Base-by-base conservation (phyloP, 1,140 invertebrate species). In the Cotesia typhae region DNA sequence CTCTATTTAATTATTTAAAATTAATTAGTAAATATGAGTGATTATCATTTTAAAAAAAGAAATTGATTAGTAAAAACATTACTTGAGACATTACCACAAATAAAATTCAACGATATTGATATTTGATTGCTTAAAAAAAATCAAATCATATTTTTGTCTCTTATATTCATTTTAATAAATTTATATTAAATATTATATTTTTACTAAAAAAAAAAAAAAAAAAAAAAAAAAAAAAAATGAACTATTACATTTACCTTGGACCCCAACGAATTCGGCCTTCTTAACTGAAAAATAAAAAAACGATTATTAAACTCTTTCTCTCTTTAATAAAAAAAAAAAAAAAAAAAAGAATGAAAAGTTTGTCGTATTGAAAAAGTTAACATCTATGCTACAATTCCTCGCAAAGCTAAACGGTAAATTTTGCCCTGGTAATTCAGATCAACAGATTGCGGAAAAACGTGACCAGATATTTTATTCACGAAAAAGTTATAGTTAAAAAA, bases 181-280 rank as follows among this genome's bases (percentile, higher is more conserved):
- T 52, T 2, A 28, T n/a, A 52, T 63, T 57, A 14, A 5, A 57
- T 57, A 6, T 57, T 57, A 10, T 0, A 14, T 3, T 10, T 6
- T 12, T 47, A 47, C 6, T 47, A 47, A 6, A 47, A 47, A 47
- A 47, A 60, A 10, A 20, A 28, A 28, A 35, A 60, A 60, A 10
- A 60, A 9, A 35, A 28, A 1, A 2, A 60, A 20, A n/a, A n/a
- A n/a, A n/a, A n/a, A n/a, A n/a, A n/a, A n/a, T 51, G n/a, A 69
- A 38, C 14, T 10, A 28, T 60, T 59, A 10, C 7, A 73, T 55
- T 75, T 72, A 84, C 84, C 83, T 82, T 84, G 82, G 70, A 81
- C 80, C 76, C 83, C 80, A 73, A 82, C 74, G 76, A 84, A 84
- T 76, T 80, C 80, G 74, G 84, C 84, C 76, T 85, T 85, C 74